Evolutionary conservation across 2,888 invertebrate genomes (phyloP).

Genomic region (Tipula lateralis): DNA sequence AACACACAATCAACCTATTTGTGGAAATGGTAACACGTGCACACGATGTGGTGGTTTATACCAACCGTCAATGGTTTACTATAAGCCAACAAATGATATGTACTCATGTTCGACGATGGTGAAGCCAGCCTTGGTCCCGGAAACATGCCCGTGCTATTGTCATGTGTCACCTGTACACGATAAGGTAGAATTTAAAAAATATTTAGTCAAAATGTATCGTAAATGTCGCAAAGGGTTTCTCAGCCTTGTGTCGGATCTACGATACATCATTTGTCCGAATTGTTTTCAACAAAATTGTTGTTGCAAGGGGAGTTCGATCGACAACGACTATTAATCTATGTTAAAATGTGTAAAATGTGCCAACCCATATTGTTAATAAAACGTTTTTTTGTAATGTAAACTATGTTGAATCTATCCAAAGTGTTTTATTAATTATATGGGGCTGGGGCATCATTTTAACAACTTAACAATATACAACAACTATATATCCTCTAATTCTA

Average conservation of each 20-base stretch:
- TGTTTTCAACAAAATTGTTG: not conserved
- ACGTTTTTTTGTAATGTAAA: not conserved
- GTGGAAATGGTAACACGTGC: not conserved
- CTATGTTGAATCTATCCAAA: not conserved
- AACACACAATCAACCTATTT: not conserved
- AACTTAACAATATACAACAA: no score
- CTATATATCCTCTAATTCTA: not conserved
- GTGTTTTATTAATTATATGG: not conserved
- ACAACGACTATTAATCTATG: not conserved
- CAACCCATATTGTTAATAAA: not conserved
- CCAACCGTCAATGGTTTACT: not conserved
- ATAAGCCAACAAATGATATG: not conserved
- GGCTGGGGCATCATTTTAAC: not conserved
- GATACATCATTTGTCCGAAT: not conserved
- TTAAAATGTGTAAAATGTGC: not conserved
- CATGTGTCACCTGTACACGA: not conserved
- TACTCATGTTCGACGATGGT: not conserved
- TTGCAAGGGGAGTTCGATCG: not conserved
- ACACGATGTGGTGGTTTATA: not conserved
- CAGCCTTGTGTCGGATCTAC: not conserved
- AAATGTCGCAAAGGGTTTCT: not conserved
- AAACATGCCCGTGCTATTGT: not conserved
- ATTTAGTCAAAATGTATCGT: not conserved
- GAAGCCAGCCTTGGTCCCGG: not conserved
- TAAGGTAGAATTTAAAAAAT: not conserved